Evolutionary conservation across 2,113 vertebrate genomes (phyloP).

Genomic region (Myxocyprinus asiaticus): DNA sequence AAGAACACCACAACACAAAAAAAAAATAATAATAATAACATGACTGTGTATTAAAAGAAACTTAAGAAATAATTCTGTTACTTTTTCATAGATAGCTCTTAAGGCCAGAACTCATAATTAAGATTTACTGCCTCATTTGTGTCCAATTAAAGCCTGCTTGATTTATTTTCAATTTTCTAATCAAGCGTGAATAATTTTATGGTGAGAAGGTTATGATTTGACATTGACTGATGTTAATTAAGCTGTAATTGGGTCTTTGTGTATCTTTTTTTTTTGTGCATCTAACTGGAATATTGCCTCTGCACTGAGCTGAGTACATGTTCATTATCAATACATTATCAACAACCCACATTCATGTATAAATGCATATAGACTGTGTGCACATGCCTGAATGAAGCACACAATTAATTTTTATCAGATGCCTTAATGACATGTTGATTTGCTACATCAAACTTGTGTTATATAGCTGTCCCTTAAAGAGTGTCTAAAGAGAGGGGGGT

Average conservation of each 20-base stretch:
- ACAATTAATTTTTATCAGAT: slow-evolving; percentile 21
- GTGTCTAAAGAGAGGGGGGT: neutral
- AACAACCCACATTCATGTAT: slow-evolving; percentile 33
- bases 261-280: slow-evolving; percentile 35
- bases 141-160: slow-evolving; percentile 28
- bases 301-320: neutral
- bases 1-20: neutral
- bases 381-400: slow-evolving; percentile 53
- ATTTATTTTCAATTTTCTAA: slow-evolving; percentile 45
- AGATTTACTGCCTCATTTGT: neutral
- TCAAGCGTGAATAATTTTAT: slow-evolving; percentile 22
- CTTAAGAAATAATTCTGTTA: neutral
- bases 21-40: neutral
- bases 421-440: slow-evolving; percentile 5
- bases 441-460: slow-evolving; percentile 13
- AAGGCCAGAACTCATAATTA: slow-evolving; percentile 16
- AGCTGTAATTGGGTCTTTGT: slow-evolving; percentile 23
- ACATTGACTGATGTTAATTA: slow-evolving; percentile 47
- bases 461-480: slow-evolving; percentile 3
- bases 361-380: slow-evolving; percentile 26
- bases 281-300: slow-evolving; percentile 32
- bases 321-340: slow-evolving; percentile 36
- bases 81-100: neutral
- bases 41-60: neutral
- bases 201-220: slow-evolving; percentile 26